A percentile compares a stretch with the other conserved stretches of the same genome.
Conservation (phyloP, 2,888 invertebrate species). For the Vandiemenella viatica region DNA sequence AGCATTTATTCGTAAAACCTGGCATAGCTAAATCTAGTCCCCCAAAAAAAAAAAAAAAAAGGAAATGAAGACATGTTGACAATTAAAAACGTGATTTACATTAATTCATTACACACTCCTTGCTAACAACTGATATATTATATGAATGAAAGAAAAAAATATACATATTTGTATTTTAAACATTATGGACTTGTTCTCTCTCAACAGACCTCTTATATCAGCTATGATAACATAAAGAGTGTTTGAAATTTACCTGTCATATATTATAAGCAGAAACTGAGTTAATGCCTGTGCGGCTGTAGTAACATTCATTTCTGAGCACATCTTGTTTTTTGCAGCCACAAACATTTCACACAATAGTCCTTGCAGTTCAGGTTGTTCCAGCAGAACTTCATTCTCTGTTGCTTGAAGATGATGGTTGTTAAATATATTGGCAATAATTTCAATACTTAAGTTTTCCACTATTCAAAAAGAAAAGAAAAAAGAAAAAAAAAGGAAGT, state of each 20-base stretch:
- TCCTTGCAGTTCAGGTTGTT: conserved; percentile 52
- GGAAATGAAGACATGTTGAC: background rate
- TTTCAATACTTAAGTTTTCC: conserved; percentile 34
- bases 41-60: too few relatives aligned
- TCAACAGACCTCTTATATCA: background rate
- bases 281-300: conserved; percentile 45
- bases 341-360: conserved; percentile 59
- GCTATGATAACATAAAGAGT: too few relatives aligned
- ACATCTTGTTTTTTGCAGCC: conserved; percentile 50
- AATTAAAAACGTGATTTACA: too few relatives aligned
- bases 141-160: conserved; percentile 4
- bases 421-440: conserved; percentile 54
- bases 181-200: background rate
- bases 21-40: too few relatives aligned
- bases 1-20: too few relatives aligned
- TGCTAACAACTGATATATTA: too few relatives aligned
- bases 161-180: conserved; percentile 2
- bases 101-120: too few relatives aligned
- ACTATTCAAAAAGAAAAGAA: conserved; percentile 25
- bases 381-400: conserved; percentile 49
- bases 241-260: conserved; percentile 41
- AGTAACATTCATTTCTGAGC: conserved; percentile 44
- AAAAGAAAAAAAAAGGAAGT: background rate
- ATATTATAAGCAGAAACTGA: conserved; percentile 49
- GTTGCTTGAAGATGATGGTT: conserved; percentile 52